Conservation (phyloP, 2,888 invertebrate species). For the Cataglyphis altisquamis region DNA sequence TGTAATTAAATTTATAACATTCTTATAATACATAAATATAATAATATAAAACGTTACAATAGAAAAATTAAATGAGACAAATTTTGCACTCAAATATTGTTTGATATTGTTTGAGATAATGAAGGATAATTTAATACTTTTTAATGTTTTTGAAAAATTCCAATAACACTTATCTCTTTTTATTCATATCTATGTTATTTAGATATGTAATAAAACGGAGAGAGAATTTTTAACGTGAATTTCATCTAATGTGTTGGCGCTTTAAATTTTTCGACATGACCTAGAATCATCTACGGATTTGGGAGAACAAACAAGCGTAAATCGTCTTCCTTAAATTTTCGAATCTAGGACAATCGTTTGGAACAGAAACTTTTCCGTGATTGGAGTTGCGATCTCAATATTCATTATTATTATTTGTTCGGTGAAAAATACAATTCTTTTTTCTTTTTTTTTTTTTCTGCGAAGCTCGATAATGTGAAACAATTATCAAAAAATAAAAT, state of each 20-base stretch:
- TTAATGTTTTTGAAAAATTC: background rate
- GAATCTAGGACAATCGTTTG: slow-evolving; percentile 62
- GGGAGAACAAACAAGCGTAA: slow-evolving; percentile 57
- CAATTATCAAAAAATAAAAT: background rate
- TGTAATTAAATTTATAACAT: background rate
- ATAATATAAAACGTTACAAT: background rate
- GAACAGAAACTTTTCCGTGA: slow-evolving; percentile 56
- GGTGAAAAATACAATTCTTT: background rate
- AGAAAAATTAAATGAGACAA: background rate
- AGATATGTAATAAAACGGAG: background rate
- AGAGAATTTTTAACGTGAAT: slow-evolving; percentile 15
- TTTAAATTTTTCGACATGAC: slow-evolving; percentile 38
- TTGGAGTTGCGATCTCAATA: background rate
- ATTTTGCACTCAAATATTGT: background rate
- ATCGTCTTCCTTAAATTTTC: slow-evolving; percentile 61
- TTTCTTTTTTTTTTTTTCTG: slow-evolving; percentile 1
- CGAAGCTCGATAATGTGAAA: background rate
- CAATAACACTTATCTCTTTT: background rate
- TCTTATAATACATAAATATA: background rate
- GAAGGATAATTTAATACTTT: background rate
- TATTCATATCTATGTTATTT: background rate
- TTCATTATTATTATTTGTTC: slow-evolving; percentile 11
- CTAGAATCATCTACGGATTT: slow-evolving; percentile 58
- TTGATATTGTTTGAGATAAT: background rate
- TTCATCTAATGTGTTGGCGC: background rate